Base-by-base conservation (phyloP, 1,140 invertebrate genomes). In the Ganaspis sp. region DNA sequence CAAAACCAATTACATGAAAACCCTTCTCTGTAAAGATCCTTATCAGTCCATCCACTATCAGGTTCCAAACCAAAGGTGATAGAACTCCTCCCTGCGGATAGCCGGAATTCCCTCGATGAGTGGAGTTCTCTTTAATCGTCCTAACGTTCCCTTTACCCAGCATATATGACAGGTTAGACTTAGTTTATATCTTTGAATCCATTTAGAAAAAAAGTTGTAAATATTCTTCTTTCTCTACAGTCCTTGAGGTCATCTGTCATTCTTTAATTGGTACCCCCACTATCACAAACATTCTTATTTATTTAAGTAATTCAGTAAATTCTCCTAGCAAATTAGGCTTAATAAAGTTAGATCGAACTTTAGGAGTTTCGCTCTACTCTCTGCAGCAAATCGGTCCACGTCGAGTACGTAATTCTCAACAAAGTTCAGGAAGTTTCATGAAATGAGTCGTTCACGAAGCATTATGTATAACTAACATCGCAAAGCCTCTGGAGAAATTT, bases 331-430 rank as follows among this genome's bases (percentile, higher is more conserved):
- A 64, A 64, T 64, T 64, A 64, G 58, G 58, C n/a, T 64, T 64
- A 29, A 64, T 64, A 64, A 64, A 64, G 58, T 64, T 64, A 64
- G 26, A 64, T 64, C 58, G 58, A 64, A 64, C 26, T 64, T 64
- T 64, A 26, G 6, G 23, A 64, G 58, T 64, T 64, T 64, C 26
- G 58, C 58, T 64, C 23, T 23, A 64, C 11, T 64, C 23, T 64
- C 23, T 64, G 12, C 26, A 34, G 58, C 23, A 64, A 64, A 64
- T 64, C 58, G 58, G 58, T 64, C 58, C 58, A 64, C 58, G 58
- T 64, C 58, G 11, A 34, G 58, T 64, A 64, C 58, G 58, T 64
- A 29, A 64, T 64, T 64, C 58, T 64, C 58, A 64, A 64, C 58
- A 64, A 64, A 64, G 58, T 64, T 64, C 58, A 23, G 58, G 58